Conservation (phyloP, 2,113 vertebrate species). For the Oenanthe oenanthe region DNA sequence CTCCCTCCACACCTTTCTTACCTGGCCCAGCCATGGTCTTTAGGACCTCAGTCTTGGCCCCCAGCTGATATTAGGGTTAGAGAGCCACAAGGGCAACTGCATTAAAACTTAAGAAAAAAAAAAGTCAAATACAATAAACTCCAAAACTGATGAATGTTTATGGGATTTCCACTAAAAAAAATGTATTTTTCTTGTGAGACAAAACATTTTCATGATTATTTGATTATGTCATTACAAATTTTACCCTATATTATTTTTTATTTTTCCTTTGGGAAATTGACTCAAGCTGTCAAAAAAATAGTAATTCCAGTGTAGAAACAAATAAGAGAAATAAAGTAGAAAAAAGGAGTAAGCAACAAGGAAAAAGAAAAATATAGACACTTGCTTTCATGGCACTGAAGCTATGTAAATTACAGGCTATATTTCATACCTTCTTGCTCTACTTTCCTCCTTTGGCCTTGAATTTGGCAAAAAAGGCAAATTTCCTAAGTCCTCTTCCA, state of each 20-base stretch:
- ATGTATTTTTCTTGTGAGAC: background rate
- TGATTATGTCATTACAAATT: background rate
- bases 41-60: background rate
- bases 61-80: background rate
- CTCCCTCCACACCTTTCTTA: background rate
- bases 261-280: background rate
- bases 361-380: background rate
- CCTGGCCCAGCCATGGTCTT: background rate
- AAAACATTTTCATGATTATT: background rate
- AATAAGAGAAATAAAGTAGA: background rate
- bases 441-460: background rate
- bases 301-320: background rate
- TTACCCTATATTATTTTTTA: background rate
- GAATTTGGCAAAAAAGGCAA: background rate
- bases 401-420: background rate
- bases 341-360: background rate
- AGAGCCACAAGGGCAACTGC: background rate
- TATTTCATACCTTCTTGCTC: background rate
- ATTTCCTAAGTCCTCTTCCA: background rate
- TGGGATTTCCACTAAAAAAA: background rate
- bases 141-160: background rate
- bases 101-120: background rate
- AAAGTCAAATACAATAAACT: background rate
- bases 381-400: background rate
- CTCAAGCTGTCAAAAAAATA: background rate